Evolutionary conservation across 1,140 invertebrate genomes (phyloP), one percentile per base, ranked within the genome.

Genomic region (Marisa cornuarietis): DNA sequence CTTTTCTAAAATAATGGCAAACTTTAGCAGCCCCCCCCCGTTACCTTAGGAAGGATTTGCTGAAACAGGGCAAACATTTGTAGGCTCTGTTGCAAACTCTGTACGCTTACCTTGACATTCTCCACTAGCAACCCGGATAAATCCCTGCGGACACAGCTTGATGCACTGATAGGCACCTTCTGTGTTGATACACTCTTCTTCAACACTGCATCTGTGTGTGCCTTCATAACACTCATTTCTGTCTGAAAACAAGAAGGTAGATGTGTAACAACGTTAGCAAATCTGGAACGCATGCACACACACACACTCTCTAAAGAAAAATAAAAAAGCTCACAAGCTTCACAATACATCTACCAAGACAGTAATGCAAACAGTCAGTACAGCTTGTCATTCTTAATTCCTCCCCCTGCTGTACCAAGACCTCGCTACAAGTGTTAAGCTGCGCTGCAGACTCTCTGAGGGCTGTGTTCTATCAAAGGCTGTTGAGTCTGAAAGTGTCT

Each of bases 151-250:
- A 83, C 91, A 92, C 11, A 84, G 85, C 10, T 87, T 81, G 9
- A 87, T 82, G 85, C 91, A 92, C 11, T 83, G 73, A 78, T 87
- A 92, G 7, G 89, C 89, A 10, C 91, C 91, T 31, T 87, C 83
- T 0, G 87, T 89, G 82, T 92, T 92, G 58, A 90, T 81, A 80
- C 91, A 92, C 65, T 91, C 85, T 69, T 89, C 85, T 31, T 86
- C 81, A 16, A 61, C 65, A 4, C 76, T 72, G 87, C 92, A 92
- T 7, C 80, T 65, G 51, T 83, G 84, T 24, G 83, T 58, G 16
- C 84, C 84, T n/a, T 82, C 82, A 31, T 81, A 80, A 84, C 91
- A 92, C 83, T 92, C 91, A 84, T 92, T 87, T 11, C 91, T 81
- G 83, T 92, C 91, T 92, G 81, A 22, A 85, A 22, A 71, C n/a